Evolutionary conservation across 2,888 invertebrate genomes (phyloP).

Genomic region (Tachina fera): DNA sequence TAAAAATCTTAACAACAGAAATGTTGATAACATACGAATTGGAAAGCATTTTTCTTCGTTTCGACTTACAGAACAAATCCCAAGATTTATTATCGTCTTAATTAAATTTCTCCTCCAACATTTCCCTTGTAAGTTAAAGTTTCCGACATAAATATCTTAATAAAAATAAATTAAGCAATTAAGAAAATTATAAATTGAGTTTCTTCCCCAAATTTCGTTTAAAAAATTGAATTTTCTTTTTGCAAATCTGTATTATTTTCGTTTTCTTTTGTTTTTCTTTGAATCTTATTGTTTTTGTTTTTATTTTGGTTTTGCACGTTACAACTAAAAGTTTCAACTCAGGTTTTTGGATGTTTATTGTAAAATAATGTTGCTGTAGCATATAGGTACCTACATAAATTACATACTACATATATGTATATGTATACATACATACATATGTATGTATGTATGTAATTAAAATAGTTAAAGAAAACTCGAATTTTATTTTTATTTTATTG

Average conservation of each 20-base stretch:
- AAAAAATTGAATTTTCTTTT: constrained; percentile 9
- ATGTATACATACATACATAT: too few species aligned
- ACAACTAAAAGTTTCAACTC: constrained; percentile 38
- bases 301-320: constrained; percentile 49
- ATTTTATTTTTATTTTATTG: constrained; percentile 11
- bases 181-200: neutral
- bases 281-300: constrained; percentile 31
- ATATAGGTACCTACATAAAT: neutral
- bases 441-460: neutral
- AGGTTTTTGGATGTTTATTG: constrained; percentile 35
- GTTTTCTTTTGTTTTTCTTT: constrained; percentile 28
- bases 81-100: too few species aligned
- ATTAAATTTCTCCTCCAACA: too few species aligned
- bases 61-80: too few species aligned
- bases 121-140: too few species aligned
- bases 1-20: too few species aligned
- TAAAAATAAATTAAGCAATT: too few species aligned
- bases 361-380: neutral
- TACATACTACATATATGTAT: too few species aligned
- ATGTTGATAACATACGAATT: too few species aligned
- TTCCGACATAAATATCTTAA: too few species aligned
- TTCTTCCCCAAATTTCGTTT: neutral
- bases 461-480: constrained; percentile 24
- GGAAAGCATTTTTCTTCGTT: too few species aligned
- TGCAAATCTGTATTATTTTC: constrained; percentile 16